A percentile compares a stretch with the other conserved stretches of the same genome.
These are phyloP conservation scores for Microcebus griseorufus DNA, from an alignment of 2,113 vertebrate genomes.

Conservation along the genomic window DNA sequence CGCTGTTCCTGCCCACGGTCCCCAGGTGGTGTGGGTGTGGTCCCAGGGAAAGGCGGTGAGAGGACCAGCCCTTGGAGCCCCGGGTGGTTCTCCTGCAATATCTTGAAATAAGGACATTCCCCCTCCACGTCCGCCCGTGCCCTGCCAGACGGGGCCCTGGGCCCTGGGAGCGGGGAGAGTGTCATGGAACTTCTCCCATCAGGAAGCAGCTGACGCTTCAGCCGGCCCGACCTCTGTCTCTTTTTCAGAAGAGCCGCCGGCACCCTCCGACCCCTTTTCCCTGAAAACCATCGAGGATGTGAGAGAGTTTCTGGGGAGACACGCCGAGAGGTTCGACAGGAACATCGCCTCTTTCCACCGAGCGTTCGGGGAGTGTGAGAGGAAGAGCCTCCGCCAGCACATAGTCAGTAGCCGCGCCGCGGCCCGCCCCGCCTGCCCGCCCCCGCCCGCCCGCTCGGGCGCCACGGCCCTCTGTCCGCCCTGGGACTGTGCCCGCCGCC, in stretches of 20 bases:
- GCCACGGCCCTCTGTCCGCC: neutral
- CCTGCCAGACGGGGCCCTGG: neutral
- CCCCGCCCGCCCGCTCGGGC: too few relatives aligned
- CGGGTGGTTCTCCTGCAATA: neutral
- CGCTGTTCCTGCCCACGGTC: neutral
- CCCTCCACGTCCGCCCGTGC: neutral
- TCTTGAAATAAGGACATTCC: neutral
- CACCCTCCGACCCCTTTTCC: slow-evolving; percentile 84
- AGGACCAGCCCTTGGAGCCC: neutral
- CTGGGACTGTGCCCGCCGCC: neutral
- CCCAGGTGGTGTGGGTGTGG: neutral
- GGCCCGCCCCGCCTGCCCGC: neutral
- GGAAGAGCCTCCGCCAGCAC: slow-evolving; percentile 94
- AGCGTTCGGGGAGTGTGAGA: slow-evolving; percentile 92
- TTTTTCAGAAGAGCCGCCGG: slow-evolving; percentile 84
- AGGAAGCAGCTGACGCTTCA: neutral
- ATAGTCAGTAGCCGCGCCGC: slow-evolving; percentile 89
- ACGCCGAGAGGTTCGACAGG: slow-evolving; percentile 93
- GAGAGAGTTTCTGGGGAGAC: slow-evolving; percentile 92
- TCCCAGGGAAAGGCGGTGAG: neutral
- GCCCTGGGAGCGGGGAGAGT: neutral
- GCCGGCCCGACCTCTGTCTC: slow-evolving; percentile 61
- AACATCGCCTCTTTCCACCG: slow-evolving; percentile 89
- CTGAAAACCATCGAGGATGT: slow-evolving; percentile 94
- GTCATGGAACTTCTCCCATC: neutral